Percentiles rank a stretch among this genome's conserved stretches.
Conservation (phyloP, 2,797 vertebrate species). For the Cyclopterus lumpus region DNA sequence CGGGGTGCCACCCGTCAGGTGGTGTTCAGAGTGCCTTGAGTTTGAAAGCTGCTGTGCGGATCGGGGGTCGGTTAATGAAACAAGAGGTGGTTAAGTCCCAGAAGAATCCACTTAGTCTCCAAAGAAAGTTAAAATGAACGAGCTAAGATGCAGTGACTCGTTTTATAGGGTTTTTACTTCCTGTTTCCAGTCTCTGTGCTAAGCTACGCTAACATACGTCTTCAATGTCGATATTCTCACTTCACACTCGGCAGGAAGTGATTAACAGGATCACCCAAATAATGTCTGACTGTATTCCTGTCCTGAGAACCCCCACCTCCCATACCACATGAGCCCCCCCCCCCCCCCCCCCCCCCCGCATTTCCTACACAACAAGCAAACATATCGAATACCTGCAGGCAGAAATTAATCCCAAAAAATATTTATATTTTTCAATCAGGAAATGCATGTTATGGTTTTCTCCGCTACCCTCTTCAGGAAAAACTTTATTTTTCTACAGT, state of each 20-base stretch:
- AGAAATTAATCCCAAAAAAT: neutral
- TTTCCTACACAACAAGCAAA: neutral
- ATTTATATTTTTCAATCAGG: neutral
- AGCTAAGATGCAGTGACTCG: neutral
- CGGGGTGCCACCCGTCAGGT: neutral
- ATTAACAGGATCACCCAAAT: neutral
- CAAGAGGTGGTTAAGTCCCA: neutral
- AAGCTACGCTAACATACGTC: neutral
- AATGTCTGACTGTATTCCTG: neutral
- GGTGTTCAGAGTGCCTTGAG: constrained; percentile 25
- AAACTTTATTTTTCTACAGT: neutral
- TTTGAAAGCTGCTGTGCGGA: constrained; percentile 2
- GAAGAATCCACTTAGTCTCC: neutral
- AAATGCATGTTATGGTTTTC: neutral
- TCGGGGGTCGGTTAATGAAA: neutral
- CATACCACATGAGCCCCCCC: neutral
- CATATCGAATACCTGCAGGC: neutral
- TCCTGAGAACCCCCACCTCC: neutral
- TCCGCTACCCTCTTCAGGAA: neutral
- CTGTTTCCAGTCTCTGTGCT: neutral
- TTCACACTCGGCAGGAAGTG: neutral
- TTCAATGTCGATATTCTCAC: neutral
- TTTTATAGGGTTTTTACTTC: neutral
- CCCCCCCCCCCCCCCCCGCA: neutral
- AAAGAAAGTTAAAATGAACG: neutral